Percentiles rank a stretch among this genome's conserved stretches.
phyloP scores from a whole-genome alignment of 2,888 invertebrate genomes.

The Cecidostiba fungosa region DNA sequence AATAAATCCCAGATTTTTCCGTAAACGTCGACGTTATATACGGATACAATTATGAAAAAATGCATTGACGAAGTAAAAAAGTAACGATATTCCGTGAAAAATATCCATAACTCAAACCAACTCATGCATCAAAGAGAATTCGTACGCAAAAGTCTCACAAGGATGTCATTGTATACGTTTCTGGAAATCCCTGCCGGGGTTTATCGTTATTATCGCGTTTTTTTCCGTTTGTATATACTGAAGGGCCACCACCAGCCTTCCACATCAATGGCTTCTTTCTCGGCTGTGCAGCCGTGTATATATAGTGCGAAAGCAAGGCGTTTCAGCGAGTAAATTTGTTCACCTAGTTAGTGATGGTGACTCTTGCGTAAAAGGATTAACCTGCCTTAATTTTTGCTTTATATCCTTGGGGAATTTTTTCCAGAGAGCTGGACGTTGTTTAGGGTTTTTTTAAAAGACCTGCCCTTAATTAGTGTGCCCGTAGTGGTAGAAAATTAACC shows the following conservation, averaged over 20 bases:
- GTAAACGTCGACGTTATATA: too few relatives aligned
- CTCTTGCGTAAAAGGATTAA: slow-evolving; percentile 26
- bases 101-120: too few relatives aligned
- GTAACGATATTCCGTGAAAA: too few relatives aligned
- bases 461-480: too few relatives aligned
- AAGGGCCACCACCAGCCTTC: neutral
- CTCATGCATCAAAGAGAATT: too few relatives aligned
- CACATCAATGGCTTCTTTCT: slow-evolving; percentile 13
- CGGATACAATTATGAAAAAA: too few relatives aligned
- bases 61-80: too few relatives aligned
- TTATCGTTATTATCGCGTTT: neutral
- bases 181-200: neutral
- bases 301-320: neutral
- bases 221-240: neutral
- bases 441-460: too few relatives aligned
- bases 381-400: neutral
- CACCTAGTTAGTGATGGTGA: neutral
- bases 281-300: neutral
- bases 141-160: neutral
- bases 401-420: neutral
- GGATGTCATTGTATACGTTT: neutral
- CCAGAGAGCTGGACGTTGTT: neutral
- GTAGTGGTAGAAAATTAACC: too few relatives aligned
- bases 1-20: too few relatives aligned
- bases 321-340: neutral